Conservation (phyloP, 2,113 vertebrate genomes). For the Odocoileus virginianus region DNA sequence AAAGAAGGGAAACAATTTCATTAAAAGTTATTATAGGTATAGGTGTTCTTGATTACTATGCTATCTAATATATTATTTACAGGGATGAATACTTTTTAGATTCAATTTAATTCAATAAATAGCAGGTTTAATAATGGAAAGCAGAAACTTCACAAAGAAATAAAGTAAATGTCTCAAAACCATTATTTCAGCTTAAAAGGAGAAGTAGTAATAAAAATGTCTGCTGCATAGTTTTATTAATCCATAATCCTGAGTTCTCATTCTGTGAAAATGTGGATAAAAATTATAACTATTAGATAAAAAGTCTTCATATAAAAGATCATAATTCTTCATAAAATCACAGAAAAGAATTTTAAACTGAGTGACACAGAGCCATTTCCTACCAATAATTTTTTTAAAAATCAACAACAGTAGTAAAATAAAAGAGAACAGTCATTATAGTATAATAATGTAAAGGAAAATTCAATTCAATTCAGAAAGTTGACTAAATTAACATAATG, state of each 20-base stretch:
- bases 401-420: background rate
- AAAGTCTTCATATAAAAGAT: background rate
- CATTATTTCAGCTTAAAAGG: background rate
- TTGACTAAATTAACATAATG: background rate
- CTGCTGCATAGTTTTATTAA: background rate
- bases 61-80: background rate
- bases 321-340: constrained; percentile 33
- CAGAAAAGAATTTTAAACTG: background rate
- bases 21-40: background rate
- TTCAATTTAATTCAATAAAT: constrained; percentile 11
- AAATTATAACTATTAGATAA: constrained; percentile 12
- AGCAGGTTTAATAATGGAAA: background rate
- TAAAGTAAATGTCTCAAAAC: constrained; percentile 12
- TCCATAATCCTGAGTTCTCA: background rate
- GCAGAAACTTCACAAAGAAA: background rate
- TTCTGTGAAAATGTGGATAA: background rate
- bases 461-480: constrained; percentile 3
- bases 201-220: background rate
- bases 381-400: background rate
- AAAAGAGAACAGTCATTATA: background rate
- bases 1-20: background rate
- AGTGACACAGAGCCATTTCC: background rate
- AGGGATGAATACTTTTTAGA: background rate
- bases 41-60: constrained; percentile 3
- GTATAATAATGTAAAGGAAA: background rate